Conservation (phyloP, 92 coral and sea anemone genomes). For the Porites evermanni region DNA sequence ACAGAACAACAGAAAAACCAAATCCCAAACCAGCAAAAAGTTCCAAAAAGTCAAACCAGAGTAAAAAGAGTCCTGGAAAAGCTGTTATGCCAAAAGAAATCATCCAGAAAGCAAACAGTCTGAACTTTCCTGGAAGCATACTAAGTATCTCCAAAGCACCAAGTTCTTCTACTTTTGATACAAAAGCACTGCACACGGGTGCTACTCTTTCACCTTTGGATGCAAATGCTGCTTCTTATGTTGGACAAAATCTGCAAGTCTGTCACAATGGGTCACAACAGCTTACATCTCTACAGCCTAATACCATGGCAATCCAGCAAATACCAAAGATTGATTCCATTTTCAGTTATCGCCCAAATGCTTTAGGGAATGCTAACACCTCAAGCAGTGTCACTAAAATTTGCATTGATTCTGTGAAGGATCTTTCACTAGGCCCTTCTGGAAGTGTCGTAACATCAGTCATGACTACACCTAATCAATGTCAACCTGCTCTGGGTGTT, state of each 20-base stretch:
- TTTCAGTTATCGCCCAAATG: constrained; percentile 28
- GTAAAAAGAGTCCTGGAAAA: constrained; percentile 16
- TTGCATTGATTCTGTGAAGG: constrained; percentile 37
- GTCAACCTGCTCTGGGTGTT: not conserved
- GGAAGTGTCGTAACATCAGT: not conserved
- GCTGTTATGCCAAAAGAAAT: constrained; percentile 3
- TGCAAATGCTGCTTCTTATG: not conserved
- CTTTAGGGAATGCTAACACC: not conserved
- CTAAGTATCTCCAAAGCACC: not conserved
- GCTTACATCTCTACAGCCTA: not conserved
- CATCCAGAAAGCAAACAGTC: not conserved
- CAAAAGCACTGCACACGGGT: constrained; percentile 26
- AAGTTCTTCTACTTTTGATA: not conserved
- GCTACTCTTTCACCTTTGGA: constrained; percentile 15
- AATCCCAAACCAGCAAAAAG: constrained; percentile 14
- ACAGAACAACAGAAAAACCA: constrained; percentile 1
- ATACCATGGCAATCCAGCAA: constrained; percentile 15
- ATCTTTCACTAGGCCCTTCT: constrained; percentile 10
- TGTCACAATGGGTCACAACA: not conserved
- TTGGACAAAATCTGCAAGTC: constrained; percentile 11
- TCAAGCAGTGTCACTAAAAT: constrained; percentile 5
- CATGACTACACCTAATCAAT: not conserved
- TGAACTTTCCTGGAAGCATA: constrained; percentile 1
- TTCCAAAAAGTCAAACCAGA: constrained; percentile 22
- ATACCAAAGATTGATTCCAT: constrained; percentile 22